Evolutionary conservation across 1,140 invertebrate species (phyloP).

Genomic region (Archivesica marissinica): DNA sequence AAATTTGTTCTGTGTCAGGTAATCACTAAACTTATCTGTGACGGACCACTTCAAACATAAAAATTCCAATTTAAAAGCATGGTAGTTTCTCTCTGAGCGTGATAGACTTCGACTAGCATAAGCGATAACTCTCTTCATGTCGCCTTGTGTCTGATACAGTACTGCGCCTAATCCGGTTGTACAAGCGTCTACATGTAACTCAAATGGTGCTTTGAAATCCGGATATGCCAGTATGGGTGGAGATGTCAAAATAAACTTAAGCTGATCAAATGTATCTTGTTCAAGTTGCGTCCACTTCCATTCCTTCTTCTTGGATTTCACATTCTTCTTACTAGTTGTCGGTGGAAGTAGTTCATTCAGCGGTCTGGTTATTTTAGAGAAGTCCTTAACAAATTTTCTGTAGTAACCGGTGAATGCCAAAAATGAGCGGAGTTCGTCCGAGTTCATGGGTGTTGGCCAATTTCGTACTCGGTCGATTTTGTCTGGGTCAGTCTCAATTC

Average conservation of each 20-base stretch:
- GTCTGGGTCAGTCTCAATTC: conserved; percentile 14
- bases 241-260: conserved; percentile 12
- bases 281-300: conserved; percentile 15
- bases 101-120: conserved; percentile 20
- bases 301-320: neutral
- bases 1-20: conserved; percentile 18
- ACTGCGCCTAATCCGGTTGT: conserved; percentile 4
- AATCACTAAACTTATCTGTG: conserved; percentile 17
- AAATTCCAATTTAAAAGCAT: conserved; percentile 29
- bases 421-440: conserved; percentile 1
- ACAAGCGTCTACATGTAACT: conserved; percentile 20
- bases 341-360: neutral
- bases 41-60: conserved; percentile 30
- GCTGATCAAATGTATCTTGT: conserved; percentile 14
- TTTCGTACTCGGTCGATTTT: conserved; percentile 8
- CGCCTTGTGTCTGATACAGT: conserved; percentile 10
- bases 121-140: conserved; percentile 7
- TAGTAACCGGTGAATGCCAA: conserved; percentile 14
- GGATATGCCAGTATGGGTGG: conserved; percentile 23
- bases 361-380: neutral
- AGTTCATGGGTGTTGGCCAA: conserved; percentile 11
- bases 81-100: conserved; percentile 16
- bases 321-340: neutral
- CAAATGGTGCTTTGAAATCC: conserved; percentile 25
- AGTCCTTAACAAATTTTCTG: neutral